Evolutionary conservation across 2,113 vertebrate species (phyloP), one percentile per base, ranked within the genome.

Genomic region (Amphiprion percula): DNA sequence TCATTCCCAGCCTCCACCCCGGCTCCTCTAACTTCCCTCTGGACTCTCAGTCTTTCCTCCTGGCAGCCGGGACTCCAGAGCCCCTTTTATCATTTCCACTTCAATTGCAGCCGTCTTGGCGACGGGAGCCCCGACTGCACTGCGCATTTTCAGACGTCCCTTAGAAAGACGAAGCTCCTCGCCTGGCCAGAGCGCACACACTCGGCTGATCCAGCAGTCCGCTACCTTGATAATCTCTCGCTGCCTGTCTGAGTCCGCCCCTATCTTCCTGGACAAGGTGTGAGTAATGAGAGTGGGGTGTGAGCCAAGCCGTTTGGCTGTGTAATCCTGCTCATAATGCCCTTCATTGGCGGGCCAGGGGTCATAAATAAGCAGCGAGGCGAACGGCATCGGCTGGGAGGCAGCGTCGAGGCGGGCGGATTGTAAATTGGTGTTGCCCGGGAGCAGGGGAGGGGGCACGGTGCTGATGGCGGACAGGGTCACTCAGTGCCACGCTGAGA

Each of bases 31-130:
- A 37, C 59, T 56, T 28, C 50, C 65, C 69, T 56, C 61, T 21
- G 37, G 61, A 50, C 71, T 76, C 70, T 74, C 58, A 56, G 30
- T 77, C 60, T 74, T 61, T 69, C 63, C 72, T 77, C 63, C 72
- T 77, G 79, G 74, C 79, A 83, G 64, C 67, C 14, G 46, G 15
- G 53, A 37, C 80, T 79, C 79, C 64, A 30, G 67, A 83, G 80
- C 83, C 87, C 69, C 53, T 71, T 84, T 82, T 85, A 82, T 87
- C 89, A 90, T 88, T 90, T 87, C 86, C 88, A 84, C 86, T 86
- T 86, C 83, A 82, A 87, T 85, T 88, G 88, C 74, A 70, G 64
- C 75, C 74, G 11, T 16, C 70, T 76, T 61, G 0, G 24, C 24
- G 23, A 23, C 41, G 2, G 65, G 65, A 74, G 80, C 52, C 75